phyloP scores from a whole-genome alignment of 2,113 vertebrate genomes.

The Telmatochromis sp. region DNA sequence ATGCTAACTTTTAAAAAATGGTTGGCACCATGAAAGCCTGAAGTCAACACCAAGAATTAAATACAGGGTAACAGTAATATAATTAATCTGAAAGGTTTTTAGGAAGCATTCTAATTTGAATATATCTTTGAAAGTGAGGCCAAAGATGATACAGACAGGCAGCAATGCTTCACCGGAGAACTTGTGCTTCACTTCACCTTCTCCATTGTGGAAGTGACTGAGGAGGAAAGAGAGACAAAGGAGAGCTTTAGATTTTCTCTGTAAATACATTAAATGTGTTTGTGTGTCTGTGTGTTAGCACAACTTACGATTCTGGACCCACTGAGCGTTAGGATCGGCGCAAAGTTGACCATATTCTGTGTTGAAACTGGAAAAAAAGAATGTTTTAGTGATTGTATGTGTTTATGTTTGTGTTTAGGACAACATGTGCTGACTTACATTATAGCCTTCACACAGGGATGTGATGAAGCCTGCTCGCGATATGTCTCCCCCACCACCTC shows the following conservation, averaged over 20 bases:
- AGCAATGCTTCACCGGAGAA: neutral
- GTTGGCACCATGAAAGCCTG: neutral
- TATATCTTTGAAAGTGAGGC: neutral
- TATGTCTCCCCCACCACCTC: neutral
- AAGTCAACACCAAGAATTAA: neutral
- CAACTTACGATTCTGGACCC: neutral
- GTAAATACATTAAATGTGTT: neutral
- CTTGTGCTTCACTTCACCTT: neutral
- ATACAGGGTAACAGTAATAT: neutral
- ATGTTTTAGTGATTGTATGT: fast-evolving
- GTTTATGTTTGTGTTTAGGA: neutral
- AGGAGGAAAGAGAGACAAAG: neutral
- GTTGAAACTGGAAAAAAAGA: neutral
- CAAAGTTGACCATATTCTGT: neutral
- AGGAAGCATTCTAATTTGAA: neutral
- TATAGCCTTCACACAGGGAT: neutral
- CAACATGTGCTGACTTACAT: neutral
- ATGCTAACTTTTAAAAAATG: neutral
- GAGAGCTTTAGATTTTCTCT: neutral
- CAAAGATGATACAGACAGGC: neutral
- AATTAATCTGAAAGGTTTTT: neutral
- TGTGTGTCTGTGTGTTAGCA: neutral
- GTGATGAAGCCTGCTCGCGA: neutral
- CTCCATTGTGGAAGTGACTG: neutral
- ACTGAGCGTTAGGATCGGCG: neutral